phyloP scores from a whole-genome alignment of 2,797 vertebrate species.

The Distichodus sexfasciatus region DNA sequence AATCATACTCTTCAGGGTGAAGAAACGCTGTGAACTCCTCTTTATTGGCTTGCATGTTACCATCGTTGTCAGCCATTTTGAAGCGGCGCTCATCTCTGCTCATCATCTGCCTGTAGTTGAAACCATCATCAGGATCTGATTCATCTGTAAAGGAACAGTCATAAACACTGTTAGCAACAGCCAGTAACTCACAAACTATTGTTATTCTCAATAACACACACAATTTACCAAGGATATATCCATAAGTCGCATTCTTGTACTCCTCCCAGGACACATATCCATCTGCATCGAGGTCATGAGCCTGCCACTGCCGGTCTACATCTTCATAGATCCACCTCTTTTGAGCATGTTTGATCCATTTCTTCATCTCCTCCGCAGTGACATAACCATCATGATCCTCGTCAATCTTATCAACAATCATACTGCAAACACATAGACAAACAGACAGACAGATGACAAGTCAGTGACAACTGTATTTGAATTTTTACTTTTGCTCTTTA shows the following conservation, averaged over 20 bases:
- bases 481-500: no score
- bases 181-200: background rate
- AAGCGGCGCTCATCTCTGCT: slow-evolving; percentile 91
- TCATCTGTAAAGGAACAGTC: slow-evolving; percentile 76
- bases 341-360: slow-evolving; percentile 95
- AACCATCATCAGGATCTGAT: slow-evolving; percentile 90
- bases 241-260: slow-evolving; percentile 97
- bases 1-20: slow-evolving; percentile 94
- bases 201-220: background rate
- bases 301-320: slow-evolving; percentile 95
- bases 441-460: no score
- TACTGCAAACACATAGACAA: no score
- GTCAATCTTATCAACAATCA: slow-evolving; percentile 92
- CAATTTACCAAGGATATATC: slow-evolving; percentile 92
- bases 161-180: background rate
- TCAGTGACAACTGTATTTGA: no score
- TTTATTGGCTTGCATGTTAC: slow-evolving; percentile 86
- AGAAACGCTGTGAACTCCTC: slow-evolving; percentile 98
- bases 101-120: slow-evolving; percentile 99
- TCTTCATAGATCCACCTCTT: slow-evolving; percentile 98
- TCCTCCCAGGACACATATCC: slow-evolving; percentile 93
- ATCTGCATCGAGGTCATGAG: slow-evolving; percentile 93
- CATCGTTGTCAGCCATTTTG: slow-evolving; percentile 88
- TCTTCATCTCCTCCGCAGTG: slow-evolving; percentile 89
- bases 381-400: slow-evolving; percentile 91